These are phyloP conservation scores for Choristoneura rosaceana DNA, from an alignment of 2,888 invertebrate genomes.

Conservation along the genomic window DNA sequence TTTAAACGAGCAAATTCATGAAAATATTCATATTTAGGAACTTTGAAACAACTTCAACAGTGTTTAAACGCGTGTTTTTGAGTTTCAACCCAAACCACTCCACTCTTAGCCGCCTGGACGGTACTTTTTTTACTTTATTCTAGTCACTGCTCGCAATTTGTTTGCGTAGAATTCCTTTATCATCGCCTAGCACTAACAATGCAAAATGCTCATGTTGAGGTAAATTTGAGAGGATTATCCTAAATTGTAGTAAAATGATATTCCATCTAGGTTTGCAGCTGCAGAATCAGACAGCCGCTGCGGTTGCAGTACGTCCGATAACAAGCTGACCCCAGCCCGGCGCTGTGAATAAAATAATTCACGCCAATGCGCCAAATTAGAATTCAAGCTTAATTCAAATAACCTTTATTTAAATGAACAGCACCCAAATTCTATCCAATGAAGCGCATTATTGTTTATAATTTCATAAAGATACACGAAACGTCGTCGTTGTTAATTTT, in stretches of 20 bases:
- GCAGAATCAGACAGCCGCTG: slow-evolving; percentile 55
- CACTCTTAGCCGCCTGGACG: too few species aligned
- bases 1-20: too few species aligned
- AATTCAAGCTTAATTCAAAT: slow-evolving; percentile 22
- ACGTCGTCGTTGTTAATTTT: neutral
- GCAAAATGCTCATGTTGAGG: neutral
- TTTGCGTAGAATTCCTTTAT: too few species aligned
- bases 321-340: slow-evolving; percentile 55
- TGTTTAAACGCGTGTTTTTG: too few species aligned
- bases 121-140: too few species aligned
- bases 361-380: slow-evolving; percentile 30
- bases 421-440: neutral
- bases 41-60: too few species aligned
- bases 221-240: neutral
- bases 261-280: slow-evolving; percentile 46
- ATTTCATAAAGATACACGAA: neutral
- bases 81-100: too few species aligned
- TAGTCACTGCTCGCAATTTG: too few species aligned
- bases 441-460: neutral
- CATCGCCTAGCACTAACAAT: too few species aligned
- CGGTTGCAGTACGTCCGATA: slow-evolving; percentile 66
- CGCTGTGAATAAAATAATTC: slow-evolving; percentile 29
- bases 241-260: slow-evolving; percentile 24
- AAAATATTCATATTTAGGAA: too few species aligned
- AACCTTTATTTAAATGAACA: slow-evolving; percentile 17